Conservation (phyloP, 2,113 vertebrate species). For the Trichomycterus rosablanca region DNA sequence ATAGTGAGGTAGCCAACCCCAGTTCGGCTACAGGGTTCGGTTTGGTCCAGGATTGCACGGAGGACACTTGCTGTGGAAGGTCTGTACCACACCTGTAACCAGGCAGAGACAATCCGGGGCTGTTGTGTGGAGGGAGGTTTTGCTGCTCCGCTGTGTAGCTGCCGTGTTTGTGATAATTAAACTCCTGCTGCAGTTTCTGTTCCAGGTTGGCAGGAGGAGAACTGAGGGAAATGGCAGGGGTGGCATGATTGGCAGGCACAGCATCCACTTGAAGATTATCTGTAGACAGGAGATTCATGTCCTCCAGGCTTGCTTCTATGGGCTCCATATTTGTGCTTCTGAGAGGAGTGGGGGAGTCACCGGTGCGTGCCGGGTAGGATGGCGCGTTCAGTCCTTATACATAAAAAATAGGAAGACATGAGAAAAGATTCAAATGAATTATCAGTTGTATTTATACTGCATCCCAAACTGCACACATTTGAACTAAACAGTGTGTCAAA, state of each 20-base stretch:
- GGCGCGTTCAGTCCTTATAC: background rate
- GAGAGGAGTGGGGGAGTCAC: slow-evolving; percentile 77
- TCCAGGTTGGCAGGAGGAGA: slow-evolving; percentile 45
- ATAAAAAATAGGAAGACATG: no score
- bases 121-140: background rate
- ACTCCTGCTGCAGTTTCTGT: slow-evolving; percentile 77
- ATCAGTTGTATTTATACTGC: no score
- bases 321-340: slow-evolving; percentile 76
- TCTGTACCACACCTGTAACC: slow-evolving; percentile 45
- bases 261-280: slow-evolving; percentile 49
- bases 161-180: slow-evolving; percentile 77
- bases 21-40: slow-evolving; percentile 31
- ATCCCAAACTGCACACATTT: no score
- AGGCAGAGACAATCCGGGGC: background rate
- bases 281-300: slow-evolving; percentile 33
- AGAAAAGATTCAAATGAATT: no score
- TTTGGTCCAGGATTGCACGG: slow-evolving; percentile 59
- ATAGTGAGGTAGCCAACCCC: background rate
- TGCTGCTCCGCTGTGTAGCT: slow-evolving; percentile 62
- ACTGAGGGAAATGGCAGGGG: background rate
- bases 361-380: background rate
- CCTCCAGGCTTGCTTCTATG: slow-evolving; percentile 73
- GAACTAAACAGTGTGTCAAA: no score
- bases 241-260: fast-evolving
- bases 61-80: slow-evolving; percentile 45